Base-by-base conservation (phyloP, 2,113 vertebrate genomes). In the Sisor rabdophorus region DNA sequence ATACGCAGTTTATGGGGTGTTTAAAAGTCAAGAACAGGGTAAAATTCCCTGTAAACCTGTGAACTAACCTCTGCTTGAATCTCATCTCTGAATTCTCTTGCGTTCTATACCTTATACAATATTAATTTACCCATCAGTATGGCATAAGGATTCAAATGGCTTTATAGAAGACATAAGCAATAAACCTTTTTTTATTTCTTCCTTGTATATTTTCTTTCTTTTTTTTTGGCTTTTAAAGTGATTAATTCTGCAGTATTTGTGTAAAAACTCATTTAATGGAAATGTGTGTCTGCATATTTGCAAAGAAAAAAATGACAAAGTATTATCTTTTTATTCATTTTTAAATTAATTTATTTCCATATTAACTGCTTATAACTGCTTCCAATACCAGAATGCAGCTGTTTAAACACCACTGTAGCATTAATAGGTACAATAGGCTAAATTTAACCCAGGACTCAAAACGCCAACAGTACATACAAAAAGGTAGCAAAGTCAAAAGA, bases 391-490 rank as follows among this genome's bases (percentile, higher is more conserved):
- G 26, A 28, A 63, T 19, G 20, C 9, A 64, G 19, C 20, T 8
- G 20, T 9, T 60, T 50, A 16, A 52, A 24, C 48, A 54, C 28
- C 32, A 36, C 3, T 36, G 32, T 22, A 61, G 13, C 11, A 10
- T n/a, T n/a, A n/a, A n/a, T n/a, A n/a, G n/a, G n/a, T n/a, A n/a
- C n/a, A n/a, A n/a, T n/a, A 20, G 44, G 19, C 24, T 61, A 28
- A 75, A 75, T 36, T 63, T n/a, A 63, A 13, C 73, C 28, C 7
- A 30, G 22, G 67, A 24, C 4, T 58, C 50, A 74, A n/a, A 48
- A 36, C 40, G 44, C 61, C 32, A 47, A 36, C 40, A 61, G 36
- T 77, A 52, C 47, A 30, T 70, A 59, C 44, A 70, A 61, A 61
- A 53, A 54, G 53, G 47, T 20, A 68, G 44, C 44, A 2, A 11